These are phyloP conservation scores for Abramis brama DNA, from an alignment of 2,113 vertebrate genomes.

Conservation along the genomic window DNA sequence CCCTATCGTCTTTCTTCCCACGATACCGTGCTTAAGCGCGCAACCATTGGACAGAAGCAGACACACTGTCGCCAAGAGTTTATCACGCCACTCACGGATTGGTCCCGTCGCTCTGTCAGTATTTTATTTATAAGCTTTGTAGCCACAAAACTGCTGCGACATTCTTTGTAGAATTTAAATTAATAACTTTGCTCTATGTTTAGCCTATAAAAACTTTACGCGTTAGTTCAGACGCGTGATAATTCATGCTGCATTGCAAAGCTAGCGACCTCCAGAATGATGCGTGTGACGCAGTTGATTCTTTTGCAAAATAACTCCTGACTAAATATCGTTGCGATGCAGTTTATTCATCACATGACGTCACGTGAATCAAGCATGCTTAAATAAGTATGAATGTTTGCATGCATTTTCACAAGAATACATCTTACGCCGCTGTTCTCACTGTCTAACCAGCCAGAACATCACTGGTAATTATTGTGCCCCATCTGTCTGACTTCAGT, in stretches of 20 bases:
- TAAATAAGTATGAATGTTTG: not conserved
- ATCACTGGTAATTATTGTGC: not conserved
- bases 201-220: not conserved
- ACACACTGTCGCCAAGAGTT: constrained; percentile 58
- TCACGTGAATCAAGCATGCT: not conserved
- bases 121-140: constrained; percentile 71
- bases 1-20: constrained; percentile 51
- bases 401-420: not conserved
- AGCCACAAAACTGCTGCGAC: constrained; percentile 76
- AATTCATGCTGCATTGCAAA: constrained; percentile 19
- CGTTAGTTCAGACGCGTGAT: not conserved
- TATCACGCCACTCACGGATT: constrained; percentile 63
- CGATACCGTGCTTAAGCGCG: constrained; percentile 56
- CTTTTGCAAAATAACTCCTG: not conserved
- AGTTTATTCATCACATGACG: not conserved
- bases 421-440: not conserved
- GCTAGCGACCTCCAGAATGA: constrained; percentile 13
- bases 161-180: constrained; percentile 63
- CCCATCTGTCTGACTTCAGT: constrained; percentile 10
- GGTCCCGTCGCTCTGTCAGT: constrained; percentile 68
- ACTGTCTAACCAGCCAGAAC: not conserved
- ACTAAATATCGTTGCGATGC: not conserved
- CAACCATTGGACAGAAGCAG: constrained; percentile 68
- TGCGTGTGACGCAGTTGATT: constrained; percentile 54
- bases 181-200: constrained; percentile 48